Base-by-base conservation (phyloP, 1,140 invertebrate genomes). In the Manduca sexta region DNA sequence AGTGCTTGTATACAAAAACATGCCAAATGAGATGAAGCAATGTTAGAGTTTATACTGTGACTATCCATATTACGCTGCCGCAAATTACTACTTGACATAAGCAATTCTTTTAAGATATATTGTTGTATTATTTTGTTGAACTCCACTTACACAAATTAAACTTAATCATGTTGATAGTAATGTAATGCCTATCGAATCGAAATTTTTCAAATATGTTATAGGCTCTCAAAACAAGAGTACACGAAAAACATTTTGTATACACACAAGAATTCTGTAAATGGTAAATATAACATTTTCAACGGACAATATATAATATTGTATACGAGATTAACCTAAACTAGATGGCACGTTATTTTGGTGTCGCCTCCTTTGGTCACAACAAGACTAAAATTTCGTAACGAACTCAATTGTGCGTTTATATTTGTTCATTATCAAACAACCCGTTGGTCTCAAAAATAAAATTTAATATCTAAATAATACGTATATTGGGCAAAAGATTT, bases 151-250 rank as follows among this genome's bases (percentile, higher is more conserved):
- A 76, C 65, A 61, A 80, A 80, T 65, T 68, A 61, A 76, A 74
- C 38, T 61, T 69, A 72, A 58, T 63, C 47, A 64, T 60, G 57
- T 59, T 73, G 63, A 70, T 66, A 54, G 56, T 63, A 65, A 60
- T 65, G 45, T 52, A 53, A 61, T 62, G 70, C 70, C 69, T 74
- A 76, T 54, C 49, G 54, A 69, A 69, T 71, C 74, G 78, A 74
- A 74, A 74, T 53, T 52, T 71, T 80, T 78, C 68, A 81, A 77
- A 80, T 77, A 86, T 62, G 61, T 64, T 72, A 63, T 78, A 86
- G 81, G 86, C 84, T 87, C 86, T 86, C 81, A 87, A 87, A 87
- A 87, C 82, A 87, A 86, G 81, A 86, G 78, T 86, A 86, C 79
- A 77, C 75, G 83, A 77, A 85, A 86, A 86, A 86, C 79, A 81